phyloP scores from a whole-genome alignment of 2,888 invertebrate genomes.

The Eulithis prunata region DNA sequence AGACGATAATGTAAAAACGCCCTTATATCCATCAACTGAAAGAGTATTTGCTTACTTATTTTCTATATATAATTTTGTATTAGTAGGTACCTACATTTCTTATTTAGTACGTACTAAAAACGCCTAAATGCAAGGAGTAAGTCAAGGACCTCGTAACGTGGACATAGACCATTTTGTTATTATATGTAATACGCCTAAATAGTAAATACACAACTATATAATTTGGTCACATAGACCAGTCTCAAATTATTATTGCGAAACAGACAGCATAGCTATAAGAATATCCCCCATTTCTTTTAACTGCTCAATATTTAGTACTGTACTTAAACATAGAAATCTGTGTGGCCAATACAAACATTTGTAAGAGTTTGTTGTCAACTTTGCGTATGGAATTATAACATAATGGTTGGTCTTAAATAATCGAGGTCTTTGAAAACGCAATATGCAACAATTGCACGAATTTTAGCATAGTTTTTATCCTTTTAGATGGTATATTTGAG shows the following conservation, averaged over 20 bases:
- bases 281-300: no score
- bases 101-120: conserved; percentile 5
- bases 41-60: conserved; percentile 23
- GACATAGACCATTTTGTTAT: no score
- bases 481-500: conserved; percentile 75
- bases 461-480: conserved; percentile 47
- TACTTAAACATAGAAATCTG: no score
- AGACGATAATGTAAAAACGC: conserved; percentile 8
- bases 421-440: conserved; percentile 8
- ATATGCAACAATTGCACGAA: conserved; percentile 25
- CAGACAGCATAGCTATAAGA: no score
- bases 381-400: neutral
- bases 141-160: conserved; percentile 1
- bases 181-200: no score
- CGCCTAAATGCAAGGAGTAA: conserved; percentile 9
- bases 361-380: neutral
- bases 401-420: neutral
- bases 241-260: no score
- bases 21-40: neutral
- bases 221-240: no score
- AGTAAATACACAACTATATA: no score
- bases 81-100: neutral
- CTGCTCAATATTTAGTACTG: no score
- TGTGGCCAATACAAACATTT: neutral
- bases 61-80: conserved; percentile 39